Base-by-base conservation (phyloP, 2,888 invertebrate genomes). In the Agapostemon virescens region DNA sequence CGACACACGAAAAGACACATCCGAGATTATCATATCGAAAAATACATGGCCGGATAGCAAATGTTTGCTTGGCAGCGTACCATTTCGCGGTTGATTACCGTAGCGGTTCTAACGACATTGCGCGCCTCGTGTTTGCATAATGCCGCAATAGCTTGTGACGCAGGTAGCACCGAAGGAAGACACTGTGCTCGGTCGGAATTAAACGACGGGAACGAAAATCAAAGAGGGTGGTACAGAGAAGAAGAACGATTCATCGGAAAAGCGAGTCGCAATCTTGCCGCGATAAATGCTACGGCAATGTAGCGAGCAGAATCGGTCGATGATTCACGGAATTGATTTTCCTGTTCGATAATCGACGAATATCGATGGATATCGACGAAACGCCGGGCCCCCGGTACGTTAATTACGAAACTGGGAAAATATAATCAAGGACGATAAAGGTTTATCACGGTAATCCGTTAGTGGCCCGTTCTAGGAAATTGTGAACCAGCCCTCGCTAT, bases 101-200 rank as follows among this genome's bases (percentile, higher is more conserved):
- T 17, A 30, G 36, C n/a, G 33, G 61, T 61, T n/a, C 23, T 79
- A 70, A 71, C 40, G 81, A 74, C 63, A 20, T 40, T 15, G 36
- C 63, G 30, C 7, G 52, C 42, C 4, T 30, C n/a, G 30, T 42
- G 75, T 82, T 80, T 73, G 72, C 72, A 69, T 80, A 76, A 69
- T 80, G 75, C 70, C 9, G 71, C 55, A 67, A 69, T 23, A 26
- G 75, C n/a, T 15, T 30, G 52, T 17, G 69, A 67, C 42, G 23
- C 69, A 2, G 73, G 69, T 69, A 49, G 17, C 6, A 11, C 42
- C 23, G 30, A 42, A 30, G 23, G 49, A 58, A 68, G 64, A 72
- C 26, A 55, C 52, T 55, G 52, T 26, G n/a, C n/a, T 5, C 55
- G 15, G 26, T 49, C n/a, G 4, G 9, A 15, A 9, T 9, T 9